phyloP scores from a whole-genome alignment of 2,113 vertebrate species.

The Cygnus buccinator region DNA sequence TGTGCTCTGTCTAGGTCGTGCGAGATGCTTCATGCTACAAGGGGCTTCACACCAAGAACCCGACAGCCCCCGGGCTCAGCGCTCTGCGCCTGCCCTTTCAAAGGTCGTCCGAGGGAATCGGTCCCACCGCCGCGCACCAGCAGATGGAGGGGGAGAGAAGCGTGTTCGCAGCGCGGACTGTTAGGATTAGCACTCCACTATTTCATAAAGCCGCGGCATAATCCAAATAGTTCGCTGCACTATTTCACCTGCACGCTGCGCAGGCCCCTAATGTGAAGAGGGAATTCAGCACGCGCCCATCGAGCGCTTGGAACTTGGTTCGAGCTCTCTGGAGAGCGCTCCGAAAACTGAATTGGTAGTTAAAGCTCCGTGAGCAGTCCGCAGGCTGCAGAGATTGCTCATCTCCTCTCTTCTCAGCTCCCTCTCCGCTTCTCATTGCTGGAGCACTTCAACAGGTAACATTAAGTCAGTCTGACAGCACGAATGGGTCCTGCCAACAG shows the following conservation, averaged over 20 bases:
- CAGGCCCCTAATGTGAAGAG: not conserved
- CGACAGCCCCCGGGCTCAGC: accelerated
- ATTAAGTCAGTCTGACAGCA: not conserved
- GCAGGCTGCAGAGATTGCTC: not conserved
- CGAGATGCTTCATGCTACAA: not conserved
- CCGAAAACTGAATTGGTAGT: not conserved
- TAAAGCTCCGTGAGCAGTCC: not conserved
- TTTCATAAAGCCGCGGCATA: not conserved
- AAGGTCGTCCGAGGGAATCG: not conserved
- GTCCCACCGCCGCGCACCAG: accelerated
- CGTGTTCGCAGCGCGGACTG: not conserved
- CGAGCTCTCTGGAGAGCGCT: not conserved
- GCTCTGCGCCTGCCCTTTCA: not conserved
- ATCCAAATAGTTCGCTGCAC: not conserved
- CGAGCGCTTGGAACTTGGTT: not conserved
- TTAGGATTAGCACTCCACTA: accelerated
- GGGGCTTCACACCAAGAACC: not conserved
- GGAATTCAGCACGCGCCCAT: accelerated
- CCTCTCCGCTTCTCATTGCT: not conserved
- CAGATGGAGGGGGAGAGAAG: not conserved
- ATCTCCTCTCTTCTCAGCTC: not conserved
- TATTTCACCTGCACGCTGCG: not conserved
- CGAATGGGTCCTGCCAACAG: not conserved
- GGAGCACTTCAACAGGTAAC: not conserved
- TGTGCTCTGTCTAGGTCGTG: not conserved